Evolutionary conservation across 2,797 vertebrate genomes (phyloP).

Genomic region (Sebastes hubbsi): DNA sequence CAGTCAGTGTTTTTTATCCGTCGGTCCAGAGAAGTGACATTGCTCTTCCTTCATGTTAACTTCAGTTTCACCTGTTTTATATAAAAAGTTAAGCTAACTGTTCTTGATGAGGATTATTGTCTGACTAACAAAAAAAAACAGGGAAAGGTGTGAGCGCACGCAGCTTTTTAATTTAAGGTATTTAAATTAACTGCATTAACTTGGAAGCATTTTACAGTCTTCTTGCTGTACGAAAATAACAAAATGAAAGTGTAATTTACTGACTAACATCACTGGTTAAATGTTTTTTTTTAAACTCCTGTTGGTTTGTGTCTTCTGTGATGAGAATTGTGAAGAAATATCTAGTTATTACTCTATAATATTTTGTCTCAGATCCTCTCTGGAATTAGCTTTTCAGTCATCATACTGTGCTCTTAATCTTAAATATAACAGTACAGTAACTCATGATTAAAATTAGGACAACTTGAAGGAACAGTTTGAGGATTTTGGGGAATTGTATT

Average conservation of each 20-base stretch:
- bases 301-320: neutral
- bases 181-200: neutral
- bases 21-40: neutral
- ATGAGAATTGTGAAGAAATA: neutral
- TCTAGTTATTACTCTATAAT: neutral
- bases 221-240: too few relatives aligned
- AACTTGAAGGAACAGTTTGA: neutral
- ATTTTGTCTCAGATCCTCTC: neutral
- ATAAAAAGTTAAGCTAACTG: neutral
- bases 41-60: neutral
- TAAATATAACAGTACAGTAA: neutral
- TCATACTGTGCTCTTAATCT: neutral
- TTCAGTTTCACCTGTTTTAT: neutral
- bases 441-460: neutral
- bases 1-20: constrained; percentile 2
- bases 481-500: too few relatives aligned
- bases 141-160: neutral
- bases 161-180: neutral
- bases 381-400: neutral
- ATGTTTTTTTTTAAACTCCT: neutral
- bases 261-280: neutral
- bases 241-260: too few relatives aligned
- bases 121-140: neutral
- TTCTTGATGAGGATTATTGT: neutral
- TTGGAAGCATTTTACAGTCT: neutral